Conservation (phyloP, 2,113 vertebrate genomes). For the Sander vitreus region DNA sequence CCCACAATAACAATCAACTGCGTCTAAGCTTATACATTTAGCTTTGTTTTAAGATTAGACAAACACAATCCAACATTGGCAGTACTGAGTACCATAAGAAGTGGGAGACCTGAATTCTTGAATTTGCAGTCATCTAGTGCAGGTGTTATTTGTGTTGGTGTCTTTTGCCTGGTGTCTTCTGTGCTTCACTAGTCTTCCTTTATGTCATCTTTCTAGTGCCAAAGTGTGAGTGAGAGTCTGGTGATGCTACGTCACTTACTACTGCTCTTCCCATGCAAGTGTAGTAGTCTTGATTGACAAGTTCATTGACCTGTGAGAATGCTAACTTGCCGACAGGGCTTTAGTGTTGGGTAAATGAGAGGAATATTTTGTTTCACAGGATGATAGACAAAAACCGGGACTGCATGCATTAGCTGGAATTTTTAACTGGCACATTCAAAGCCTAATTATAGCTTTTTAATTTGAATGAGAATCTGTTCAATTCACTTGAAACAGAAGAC, state of each 20-base stretch:
- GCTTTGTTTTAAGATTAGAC: background rate
- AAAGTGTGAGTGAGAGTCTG: background rate
- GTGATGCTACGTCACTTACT: background rate
- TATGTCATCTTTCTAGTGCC: background rate
- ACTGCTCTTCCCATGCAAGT: background rate
- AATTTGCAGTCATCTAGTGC: background rate
- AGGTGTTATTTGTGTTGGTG: background rate
- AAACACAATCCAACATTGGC: background rate
- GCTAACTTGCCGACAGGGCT: background rate
- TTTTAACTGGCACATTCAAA: slow-evolving; percentile 2
- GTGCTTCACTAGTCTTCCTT: background rate
- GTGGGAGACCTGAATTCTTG: background rate
- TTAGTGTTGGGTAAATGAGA: slow-evolving; percentile 3
- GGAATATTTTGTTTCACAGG: slow-evolving; percentile 10
- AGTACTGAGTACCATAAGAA: background rate
- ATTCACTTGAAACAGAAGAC: slow-evolving; percentile 5
- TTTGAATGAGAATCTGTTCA: slow-evolving; percentile 7
- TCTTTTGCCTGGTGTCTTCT: background rate
- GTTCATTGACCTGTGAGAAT: background rate
- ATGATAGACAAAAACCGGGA: slow-evolving; percentile 11
- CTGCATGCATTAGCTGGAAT: background rate
- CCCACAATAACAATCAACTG: background rate
- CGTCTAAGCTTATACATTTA: background rate
- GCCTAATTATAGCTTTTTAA: slow-evolving; percentile 4
- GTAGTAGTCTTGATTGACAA: slow-evolving; percentile 6